Base-by-base conservation (phyloP, 2,888 invertebrate species). In the Zeuzera pyrina region DNA sequence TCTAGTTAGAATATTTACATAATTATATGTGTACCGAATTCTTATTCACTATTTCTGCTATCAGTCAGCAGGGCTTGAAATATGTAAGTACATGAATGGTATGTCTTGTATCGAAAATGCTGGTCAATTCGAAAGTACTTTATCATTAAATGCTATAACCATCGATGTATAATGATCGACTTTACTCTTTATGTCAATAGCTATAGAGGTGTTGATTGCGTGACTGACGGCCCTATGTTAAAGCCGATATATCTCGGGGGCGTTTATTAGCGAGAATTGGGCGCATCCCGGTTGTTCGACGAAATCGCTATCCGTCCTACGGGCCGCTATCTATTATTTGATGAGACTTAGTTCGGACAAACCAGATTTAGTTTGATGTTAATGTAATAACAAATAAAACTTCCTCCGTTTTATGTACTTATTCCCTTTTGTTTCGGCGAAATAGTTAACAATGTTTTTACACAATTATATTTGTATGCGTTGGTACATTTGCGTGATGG, bases 191-290 rank as follows among this genome's bases (percentile, higher is more conserved):
- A 67, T 40, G 36, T 15, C 34, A 34, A 42, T 39, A 42, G 38
- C 29, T 45, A 62, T 71, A 76, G 56, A 71, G 67, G 63, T 58
- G 67, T 54, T 56, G 60, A 64, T 73, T 49, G 70, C 49, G 37
- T 61, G 61, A 55, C 48, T 46, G 50, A 42, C 45, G 43, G 49
- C 42, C 44, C 52, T 56, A 50, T 43, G 54, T 50, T 58, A 58
- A 65, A 64, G 64, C 67, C 69, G 69, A 74, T 73, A 70, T 56
- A 59, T 36, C 24, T 71, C 65, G 61, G 67, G 71, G 70, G 69
- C 68, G 73, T 74, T 79, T 77, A 81, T 78, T 81, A 74, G 70
- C 69, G 72, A 70, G 76, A 81, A 81, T 81, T 81, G 77, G 78
- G 77, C 76, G 77, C 79, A 78, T 81, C 81, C 81, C 81, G 81